These are phyloP conservation scores for Drosophila barbarae DNA, from an alignment of 2,888 invertebrate genomes.

Conservation along the genomic window DNA sequence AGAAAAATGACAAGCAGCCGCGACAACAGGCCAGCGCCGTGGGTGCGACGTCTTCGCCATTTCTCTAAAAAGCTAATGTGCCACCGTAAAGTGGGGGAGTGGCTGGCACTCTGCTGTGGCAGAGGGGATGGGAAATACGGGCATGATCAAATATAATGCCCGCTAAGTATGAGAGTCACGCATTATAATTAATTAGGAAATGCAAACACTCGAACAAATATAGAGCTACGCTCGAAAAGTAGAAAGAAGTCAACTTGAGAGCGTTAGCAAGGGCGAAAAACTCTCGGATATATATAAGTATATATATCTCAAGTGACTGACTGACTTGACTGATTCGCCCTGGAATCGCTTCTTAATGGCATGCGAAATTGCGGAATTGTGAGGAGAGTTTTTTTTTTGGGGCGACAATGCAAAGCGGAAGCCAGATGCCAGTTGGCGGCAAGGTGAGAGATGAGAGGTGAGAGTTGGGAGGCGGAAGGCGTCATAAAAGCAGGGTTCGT, in stretches of 20 bases:
- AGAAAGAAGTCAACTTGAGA: slow-evolving; percentile 41
- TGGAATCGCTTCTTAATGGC: slow-evolving; percentile 15
- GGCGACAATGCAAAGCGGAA: slow-evolving; percentile 6
- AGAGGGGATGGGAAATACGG: background rate
- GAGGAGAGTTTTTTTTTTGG: slow-evolving; percentile 4
- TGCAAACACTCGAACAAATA: slow-evolving; percentile 66
- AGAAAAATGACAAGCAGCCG: slow-evolving; percentile 67
- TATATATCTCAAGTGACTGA: slow-evolving; percentile 8
- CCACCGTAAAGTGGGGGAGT: slow-evolving; percentile 31
- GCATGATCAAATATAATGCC: slow-evolving; percentile 32
- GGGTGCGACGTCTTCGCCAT: slow-evolving; percentile 29
- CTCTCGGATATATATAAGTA: slow-evolving; percentile 1
- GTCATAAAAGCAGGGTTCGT: slow-evolving; percentile 12
- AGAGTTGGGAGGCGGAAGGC: background rate
- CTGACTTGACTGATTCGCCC: slow-evolving; percentile 14
- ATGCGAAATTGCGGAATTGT: slow-evolving; percentile 14
- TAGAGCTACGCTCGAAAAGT: slow-evolving; percentile 21
- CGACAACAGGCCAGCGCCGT: slow-evolving; percentile 35
- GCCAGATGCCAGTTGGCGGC: slow-evolving; percentile 9
- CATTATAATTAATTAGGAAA: slow-evolving; percentile 70
- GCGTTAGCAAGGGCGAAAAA: slow-evolving; percentile 17
- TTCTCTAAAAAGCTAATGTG: slow-evolving; percentile 37
- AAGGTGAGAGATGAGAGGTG: slow-evolving; percentile 2
- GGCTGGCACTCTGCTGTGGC: slow-evolving; percentile 7
- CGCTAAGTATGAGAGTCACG: slow-evolving; percentile 67